A percentile compares a stretch with the other conserved stretches of the same genome.
These are phyloP conservation scores for Parapristionchus giblindavisi DNA, from an alignment of 2,888 invertebrate species.

Conservation along the genomic window DNA sequence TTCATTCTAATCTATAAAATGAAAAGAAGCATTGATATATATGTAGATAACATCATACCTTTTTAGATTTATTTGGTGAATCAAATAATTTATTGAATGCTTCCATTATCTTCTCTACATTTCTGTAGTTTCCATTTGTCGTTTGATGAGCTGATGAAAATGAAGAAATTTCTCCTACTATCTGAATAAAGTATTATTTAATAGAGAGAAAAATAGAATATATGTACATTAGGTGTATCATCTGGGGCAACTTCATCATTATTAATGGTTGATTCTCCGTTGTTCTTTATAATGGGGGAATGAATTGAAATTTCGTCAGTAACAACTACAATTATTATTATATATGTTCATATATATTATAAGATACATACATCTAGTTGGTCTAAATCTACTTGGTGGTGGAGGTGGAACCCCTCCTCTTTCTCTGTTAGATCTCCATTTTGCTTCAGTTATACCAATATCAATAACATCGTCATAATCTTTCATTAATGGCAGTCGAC, in stretches of 20 bases:
- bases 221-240: too few relatives aligned
- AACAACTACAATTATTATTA: too few relatives aligned
- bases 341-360: too few relatives aligned
- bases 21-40: background rate
- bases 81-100: conserved; percentile 8
- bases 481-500: too few relatives aligned
- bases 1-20: conserved; percentile 8
- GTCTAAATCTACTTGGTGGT: too few relatives aligned
- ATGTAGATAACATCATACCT: background rate
- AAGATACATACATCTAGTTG: too few relatives aligned
- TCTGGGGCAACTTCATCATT: too few relatives aligned
- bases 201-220: too few relatives aligned
- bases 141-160: conserved; percentile 29
- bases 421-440: background rate
- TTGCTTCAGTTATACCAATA: background rate
- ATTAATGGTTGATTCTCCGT: too few relatives aligned
- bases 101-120: conserved; percentile 21
- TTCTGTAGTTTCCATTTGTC: conserved; percentile 12
- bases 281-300: too few relatives aligned
- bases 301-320: too few relatives aligned
- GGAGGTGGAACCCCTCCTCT: background rate
- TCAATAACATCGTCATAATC: conserved; percentile 15
- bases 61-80: conserved; percentile 9
- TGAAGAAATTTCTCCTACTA: conserved; percentile 19
- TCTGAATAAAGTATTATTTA: conserved; percentile 6